Evolutionary conservation across 2,888 invertebrate species (phyloP).

Genomic region (Tetheella fluctuosa): DNA sequence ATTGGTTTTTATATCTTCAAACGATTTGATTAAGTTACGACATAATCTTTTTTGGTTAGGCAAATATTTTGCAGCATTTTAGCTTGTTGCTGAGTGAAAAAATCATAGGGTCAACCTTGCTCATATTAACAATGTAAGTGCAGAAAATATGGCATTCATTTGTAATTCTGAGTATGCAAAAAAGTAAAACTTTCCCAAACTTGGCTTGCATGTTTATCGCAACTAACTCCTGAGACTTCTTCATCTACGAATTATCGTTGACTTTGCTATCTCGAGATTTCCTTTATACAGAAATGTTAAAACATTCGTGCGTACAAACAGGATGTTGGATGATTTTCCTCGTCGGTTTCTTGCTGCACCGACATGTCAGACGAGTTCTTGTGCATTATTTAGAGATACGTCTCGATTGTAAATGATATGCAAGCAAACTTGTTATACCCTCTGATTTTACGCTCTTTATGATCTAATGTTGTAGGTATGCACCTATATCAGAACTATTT

Average conservation of each 20-base stretch:
- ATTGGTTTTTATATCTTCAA: no score
- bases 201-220: conserved; percentile 23
- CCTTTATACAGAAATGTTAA: conserved; percentile 45
- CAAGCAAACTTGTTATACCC: conserved; percentile 28
- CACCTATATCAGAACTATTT: background rate
- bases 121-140: background rate
- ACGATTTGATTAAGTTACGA: no score
- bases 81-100: no score
- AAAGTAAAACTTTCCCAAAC: conserved; percentile 15
- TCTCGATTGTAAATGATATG: conserved; percentile 40
- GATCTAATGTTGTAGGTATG: background rate
- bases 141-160: conserved; percentile 19
- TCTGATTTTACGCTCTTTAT: background rate
- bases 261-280: conserved; percentile 42
- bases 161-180: conserved; percentile 31
- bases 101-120: background rate
- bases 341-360: conserved; percentile 46
- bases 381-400: conserved; percentile 45
- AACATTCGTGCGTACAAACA: conserved; percentile 61
- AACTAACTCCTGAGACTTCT: conserved; percentile 38
- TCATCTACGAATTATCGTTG: conserved; percentile 45
- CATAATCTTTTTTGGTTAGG: no score
- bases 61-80: no score
- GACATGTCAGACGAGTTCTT: conserved; percentile 48
- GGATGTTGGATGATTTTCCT: conserved; percentile 74